phyloP scores from a whole-genome alignment of 2,113 vertebrate species.

The Hippocampus zosterae region DNA sequence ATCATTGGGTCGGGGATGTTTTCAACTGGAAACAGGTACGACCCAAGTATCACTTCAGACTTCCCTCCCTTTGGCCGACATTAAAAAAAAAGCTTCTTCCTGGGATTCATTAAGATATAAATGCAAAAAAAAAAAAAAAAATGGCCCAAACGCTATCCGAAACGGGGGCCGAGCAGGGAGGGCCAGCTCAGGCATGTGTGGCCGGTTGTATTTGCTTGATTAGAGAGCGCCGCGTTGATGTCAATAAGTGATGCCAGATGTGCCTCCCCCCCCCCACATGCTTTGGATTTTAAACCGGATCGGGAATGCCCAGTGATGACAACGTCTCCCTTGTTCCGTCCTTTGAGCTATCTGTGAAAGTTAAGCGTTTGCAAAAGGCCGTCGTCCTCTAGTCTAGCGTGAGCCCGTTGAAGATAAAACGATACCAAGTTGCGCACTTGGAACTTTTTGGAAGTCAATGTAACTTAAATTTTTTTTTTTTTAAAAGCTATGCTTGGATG shows the following conservation, averaged over 20 bases:
- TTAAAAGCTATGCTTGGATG: slow-evolving; percentile 34
- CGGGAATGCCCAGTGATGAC: neutral
- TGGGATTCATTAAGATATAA: neutral
- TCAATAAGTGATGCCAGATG: slow-evolving; percentile 67
- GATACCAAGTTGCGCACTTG: slow-evolving; percentile 7
- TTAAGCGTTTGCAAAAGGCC: neutral
- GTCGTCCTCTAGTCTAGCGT: neutral
- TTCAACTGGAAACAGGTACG: too few species aligned
- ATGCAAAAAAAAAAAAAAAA: neutral
- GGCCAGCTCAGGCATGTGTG: slow-evolving; percentile 28
- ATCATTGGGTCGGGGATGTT: too few species aligned
- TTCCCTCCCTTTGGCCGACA: too few species aligned
- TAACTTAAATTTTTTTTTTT: too few species aligned
- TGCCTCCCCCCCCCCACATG: slow-evolving; percentile 27
- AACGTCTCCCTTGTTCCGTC: neutral
- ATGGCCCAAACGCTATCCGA: neutral
- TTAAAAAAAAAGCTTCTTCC: too few species aligned
- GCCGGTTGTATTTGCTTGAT: slow-evolving; percentile 53
- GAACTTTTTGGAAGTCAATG: neutral
- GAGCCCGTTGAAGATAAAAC: neutral
- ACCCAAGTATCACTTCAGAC: neutral
- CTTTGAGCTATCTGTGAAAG: neutral
- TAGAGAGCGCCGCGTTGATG: slow-evolving; percentile 48
- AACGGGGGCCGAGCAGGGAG: neutral
- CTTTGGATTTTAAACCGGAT: slow-evolving; percentile 33